These are phyloP conservation scores for Eriocheir sinensis DNA, from an alignment of 1,140 invertebrate species.

Conservation along the genomic window DNA sequence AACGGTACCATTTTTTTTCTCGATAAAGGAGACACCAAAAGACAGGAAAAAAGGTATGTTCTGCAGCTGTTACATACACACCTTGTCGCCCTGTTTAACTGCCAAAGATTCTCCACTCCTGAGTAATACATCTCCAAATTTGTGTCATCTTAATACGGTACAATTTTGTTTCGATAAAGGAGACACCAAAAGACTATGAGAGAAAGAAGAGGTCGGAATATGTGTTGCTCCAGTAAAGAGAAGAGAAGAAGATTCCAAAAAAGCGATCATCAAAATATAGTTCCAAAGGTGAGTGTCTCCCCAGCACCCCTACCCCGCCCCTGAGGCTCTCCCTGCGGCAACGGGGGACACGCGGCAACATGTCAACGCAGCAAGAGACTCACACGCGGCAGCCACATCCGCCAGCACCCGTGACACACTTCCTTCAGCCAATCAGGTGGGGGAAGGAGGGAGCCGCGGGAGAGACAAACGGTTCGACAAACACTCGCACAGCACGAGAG, in stretches of 20 bases:
- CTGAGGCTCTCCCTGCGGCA: background rate
- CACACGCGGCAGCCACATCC: background rate
- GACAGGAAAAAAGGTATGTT: no score
- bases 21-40: no score
- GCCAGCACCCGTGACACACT: slow-evolving; percentile 11
- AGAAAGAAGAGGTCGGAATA: no score
- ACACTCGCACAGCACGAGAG: background rate
- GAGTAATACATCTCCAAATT: background rate
- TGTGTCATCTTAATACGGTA: background rate
- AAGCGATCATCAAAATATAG: no score
- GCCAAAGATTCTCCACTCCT: background rate
- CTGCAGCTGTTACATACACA: no score
- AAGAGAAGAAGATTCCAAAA: no score
- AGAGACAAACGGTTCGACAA: background rate
- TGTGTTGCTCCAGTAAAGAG: no score
- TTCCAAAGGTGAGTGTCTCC: no score
- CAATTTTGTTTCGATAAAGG: no score
- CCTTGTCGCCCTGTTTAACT: background rate
- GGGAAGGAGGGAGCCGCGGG: background rate
- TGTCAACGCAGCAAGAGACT: background rate
- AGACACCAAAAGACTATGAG: no score
- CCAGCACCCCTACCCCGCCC: background rate
- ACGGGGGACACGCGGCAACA: background rate
- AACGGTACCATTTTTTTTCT: no score
- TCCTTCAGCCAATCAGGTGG: background rate